Conservation (phyloP, 2,113 vertebrate genomes). For the Cyanistes caeruleus region DNA sequence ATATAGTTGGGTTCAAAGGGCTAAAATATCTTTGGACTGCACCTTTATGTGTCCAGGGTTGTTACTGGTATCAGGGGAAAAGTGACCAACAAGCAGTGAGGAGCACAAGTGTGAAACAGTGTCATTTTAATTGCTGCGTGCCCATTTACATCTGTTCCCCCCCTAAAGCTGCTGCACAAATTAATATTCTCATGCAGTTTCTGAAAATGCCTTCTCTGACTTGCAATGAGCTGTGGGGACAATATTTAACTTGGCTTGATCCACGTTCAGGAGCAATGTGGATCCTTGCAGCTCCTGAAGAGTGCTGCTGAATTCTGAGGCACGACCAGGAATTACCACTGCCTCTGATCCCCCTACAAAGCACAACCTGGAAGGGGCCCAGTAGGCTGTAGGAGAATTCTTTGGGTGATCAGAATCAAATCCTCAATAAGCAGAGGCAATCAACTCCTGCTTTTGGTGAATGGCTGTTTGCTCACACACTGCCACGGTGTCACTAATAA, state of each 20-base stretch:
- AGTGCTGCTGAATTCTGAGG: not conserved
- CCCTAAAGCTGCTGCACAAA: not conserved
- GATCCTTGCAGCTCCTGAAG: not conserved
- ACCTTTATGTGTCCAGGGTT: not conserved
- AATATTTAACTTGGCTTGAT: not conserved
- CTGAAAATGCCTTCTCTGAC: not conserved
- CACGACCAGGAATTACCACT: not conserved
- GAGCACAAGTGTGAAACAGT: not conserved
- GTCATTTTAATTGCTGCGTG: not conserved
- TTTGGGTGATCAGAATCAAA: not conserved
- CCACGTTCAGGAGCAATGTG: not conserved
- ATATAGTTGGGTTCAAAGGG: not conserved
- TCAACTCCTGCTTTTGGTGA: not conserved
- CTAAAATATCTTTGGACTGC: not conserved
- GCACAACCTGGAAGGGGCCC: not conserved
- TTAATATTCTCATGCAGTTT: not conserved
- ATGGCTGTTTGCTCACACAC: not conserved
- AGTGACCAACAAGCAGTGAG: not conserved
- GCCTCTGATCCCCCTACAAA: not conserved
- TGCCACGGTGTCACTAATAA: not conserved
- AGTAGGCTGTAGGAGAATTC: not conserved
- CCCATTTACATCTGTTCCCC: not conserved
- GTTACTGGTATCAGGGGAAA: not conserved
- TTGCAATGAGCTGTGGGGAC: not conserved
- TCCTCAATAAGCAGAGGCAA: not conserved